These are phyloP conservation scores for Andrena trimmerana DNA, from an alignment of 2,888 invertebrate genomes.

Conservation along the genomic window DNA sequence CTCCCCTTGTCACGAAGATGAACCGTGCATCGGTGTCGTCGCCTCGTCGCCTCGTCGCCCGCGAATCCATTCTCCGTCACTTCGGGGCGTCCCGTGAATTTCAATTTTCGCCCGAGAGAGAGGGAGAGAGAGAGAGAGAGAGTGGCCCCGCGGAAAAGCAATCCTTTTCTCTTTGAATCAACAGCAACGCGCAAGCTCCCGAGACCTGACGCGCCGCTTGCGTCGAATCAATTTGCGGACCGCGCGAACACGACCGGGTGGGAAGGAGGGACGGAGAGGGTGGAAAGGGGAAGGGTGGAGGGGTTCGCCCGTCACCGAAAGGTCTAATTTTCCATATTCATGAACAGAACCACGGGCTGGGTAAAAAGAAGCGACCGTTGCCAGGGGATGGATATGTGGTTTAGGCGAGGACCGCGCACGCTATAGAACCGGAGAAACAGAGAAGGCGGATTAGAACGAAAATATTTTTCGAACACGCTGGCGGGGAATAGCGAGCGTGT, in stretches of 20 bases:
- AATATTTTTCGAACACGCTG: constrained; percentile 62
- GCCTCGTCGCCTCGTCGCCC: constrained; percentile 4
- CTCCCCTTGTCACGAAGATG: neutral
- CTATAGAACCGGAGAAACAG: constrained; percentile 10
- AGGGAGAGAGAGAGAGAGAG: constrained; percentile 3
- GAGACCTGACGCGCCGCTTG: constrained; percentile 60
- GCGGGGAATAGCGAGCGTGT: constrained; percentile 1
- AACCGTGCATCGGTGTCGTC: neutral
- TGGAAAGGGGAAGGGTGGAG: constrained; percentile 13
- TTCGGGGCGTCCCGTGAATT: constrained; percentile 39
- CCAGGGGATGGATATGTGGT: neutral
- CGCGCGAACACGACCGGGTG: neutral
- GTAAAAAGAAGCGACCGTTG: constrained; percentile 11
- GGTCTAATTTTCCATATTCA: constrained; percentile 77
- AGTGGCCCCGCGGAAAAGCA: constrained; percentile 36
- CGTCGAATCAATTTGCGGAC: constrained; percentile 71
- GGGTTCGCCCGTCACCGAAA: constrained; percentile 50
- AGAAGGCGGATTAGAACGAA: constrained; percentile 57
- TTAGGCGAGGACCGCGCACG: neutral
- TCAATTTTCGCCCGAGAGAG: constrained; percentile 61
- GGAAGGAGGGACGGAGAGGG: neutral
- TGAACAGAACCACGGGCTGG: constrained; percentile 46
- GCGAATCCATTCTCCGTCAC: constrained; percentile 17
- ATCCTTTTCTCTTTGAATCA: constrained; percentile 60
- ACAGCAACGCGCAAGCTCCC: constrained; percentile 31